These are phyloP conservation scores for Euplexia lucipara DNA, from an alignment of 2,888 invertebrate species.

Conservation along the genomic window DNA sequence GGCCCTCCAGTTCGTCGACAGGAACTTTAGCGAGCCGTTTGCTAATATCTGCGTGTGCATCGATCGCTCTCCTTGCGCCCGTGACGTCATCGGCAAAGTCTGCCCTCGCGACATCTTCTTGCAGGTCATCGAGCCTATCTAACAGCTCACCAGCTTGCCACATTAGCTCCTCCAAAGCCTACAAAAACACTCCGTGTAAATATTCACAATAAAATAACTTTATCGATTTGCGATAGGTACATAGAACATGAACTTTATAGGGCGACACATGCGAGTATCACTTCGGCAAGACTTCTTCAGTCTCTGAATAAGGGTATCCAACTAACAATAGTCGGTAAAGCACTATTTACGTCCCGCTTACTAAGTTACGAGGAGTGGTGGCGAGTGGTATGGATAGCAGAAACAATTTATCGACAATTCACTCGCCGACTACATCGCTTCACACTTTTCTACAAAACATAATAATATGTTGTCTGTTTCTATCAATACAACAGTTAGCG, in stretches of 20 bases:
- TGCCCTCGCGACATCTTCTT: conserved; percentile 97
- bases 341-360: conserved; percentile 56
- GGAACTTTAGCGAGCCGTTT: conserved; percentile 98
- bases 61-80: conserved; percentile 97
- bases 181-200: conserved; percentile 25
- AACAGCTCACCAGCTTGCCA: conserved; percentile 99
- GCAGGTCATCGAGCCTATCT: conserved; percentile 97
- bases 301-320: conserved; percentile 58
- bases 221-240: background rate
- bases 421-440: conserved; percentile 25
- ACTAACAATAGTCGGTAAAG: conserved; percentile 58
- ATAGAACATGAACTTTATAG: conserved; percentile 6
- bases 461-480: conserved; percentile 33
- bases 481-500: conserved; percentile 36
- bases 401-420: conserved; percentile 46
- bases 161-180: conserved; percentile 98
- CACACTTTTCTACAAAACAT: conserved; percentile 42
- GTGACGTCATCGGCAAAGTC: conserved; percentile 99
- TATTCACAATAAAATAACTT: background rate
- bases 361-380: conserved; percentile 57
- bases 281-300: conserved; percentile 49
- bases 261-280: conserved; percentile 7
- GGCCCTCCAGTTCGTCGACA: conserved; percentile 97
- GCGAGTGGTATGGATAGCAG: conserved; percentile 50
- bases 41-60: conserved; percentile 98